Percentiles rank a stretch among this genome's conserved stretches.
phyloP scores from a whole-genome alignment of 1,140 invertebrate genomes.

The Hypsibius dujardini region DNA sequence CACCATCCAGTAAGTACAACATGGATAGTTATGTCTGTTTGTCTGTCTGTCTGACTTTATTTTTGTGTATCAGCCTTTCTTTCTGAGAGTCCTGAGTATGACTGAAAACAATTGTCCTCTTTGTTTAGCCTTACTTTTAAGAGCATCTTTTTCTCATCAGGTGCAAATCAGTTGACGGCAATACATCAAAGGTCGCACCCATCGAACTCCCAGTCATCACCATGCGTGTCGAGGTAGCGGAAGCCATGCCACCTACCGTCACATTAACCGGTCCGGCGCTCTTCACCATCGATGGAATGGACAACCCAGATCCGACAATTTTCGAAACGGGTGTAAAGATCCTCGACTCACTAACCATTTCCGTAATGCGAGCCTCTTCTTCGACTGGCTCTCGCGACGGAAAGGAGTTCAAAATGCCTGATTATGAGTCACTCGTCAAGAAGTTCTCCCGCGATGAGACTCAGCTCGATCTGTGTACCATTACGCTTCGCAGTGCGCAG shows the following conservation, averaged over 20 bases:
- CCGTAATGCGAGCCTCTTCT: constrained; percentile 1
- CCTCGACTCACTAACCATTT: constrained; percentile 12
- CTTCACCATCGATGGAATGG: constrained; percentile 14
- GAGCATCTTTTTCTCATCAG: no score
- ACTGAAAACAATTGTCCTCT: no score
- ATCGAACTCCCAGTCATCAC: background rate
- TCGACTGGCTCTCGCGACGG: background rate
- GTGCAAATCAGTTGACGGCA: no score
- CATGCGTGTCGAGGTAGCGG: background rate
- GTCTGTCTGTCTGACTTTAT: no score
- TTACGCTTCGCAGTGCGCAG: background rate
- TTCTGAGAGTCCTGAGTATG: no score
- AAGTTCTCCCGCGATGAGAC: background rate
- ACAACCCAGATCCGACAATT: background rate
- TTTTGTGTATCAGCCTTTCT: no score
- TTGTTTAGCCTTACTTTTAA: no score
- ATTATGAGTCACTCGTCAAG: background rate
- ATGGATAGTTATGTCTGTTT: no score
- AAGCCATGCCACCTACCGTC: background rate
- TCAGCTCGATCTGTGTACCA: background rate
- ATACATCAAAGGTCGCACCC: background rate
- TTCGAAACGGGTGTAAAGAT: background rate
- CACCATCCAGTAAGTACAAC: background rate
- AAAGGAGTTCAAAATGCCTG: background rate
- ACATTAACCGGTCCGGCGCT: background rate